Percentiles rank a stretch among this genome's conserved stretches.
Conservation (phyloP, 2,113 vertebrate species). For the Nesospiza acunhae region DNA sequence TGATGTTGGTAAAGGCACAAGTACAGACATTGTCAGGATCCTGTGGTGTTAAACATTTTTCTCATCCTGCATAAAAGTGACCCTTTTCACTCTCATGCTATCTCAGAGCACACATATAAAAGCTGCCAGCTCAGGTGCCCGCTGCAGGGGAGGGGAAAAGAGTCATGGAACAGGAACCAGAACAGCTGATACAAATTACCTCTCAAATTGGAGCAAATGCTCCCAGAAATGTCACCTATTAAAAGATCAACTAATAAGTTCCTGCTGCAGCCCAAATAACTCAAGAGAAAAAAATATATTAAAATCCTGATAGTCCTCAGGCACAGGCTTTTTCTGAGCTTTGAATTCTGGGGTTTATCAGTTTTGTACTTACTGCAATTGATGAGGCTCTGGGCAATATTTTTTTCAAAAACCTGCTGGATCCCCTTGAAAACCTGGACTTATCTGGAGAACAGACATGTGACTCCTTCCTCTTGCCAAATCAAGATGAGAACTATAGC, state of each 20-base stretch:
- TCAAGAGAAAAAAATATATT: background rate
- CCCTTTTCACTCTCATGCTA: background rate
- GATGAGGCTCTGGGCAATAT: background rate
- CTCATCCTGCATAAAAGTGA: background rate
- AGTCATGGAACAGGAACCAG: constrained; percentile 25
- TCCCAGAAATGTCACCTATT: constrained; percentile 58
- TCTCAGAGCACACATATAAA: background rate
- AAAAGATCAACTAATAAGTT: constrained; percentile 64
- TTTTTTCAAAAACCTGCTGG: background rate
- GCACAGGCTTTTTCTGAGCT: background rate
- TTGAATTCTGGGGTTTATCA: background rate
- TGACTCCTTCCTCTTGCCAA: background rate
- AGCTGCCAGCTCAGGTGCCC: constrained; percentile 5
- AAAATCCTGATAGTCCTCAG: background rate
- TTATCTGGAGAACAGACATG: background rate
- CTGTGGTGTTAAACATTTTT: constrained; percentile 20
- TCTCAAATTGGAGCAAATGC: constrained; percentile 57
- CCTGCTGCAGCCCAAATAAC: constrained; percentile 41
- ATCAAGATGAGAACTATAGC: background rate
- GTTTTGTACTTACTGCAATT: background rate
- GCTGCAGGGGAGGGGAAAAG: constrained; percentile 18
- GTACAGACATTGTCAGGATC: constrained; percentile 13
- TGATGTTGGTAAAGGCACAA: background rate
- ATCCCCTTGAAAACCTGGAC: constrained; percentile 7
- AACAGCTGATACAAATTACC: constrained; percentile 54